Conservation (phyloP, 2,797 vertebrate species). For the Sebastes paucispinis region DNA sequence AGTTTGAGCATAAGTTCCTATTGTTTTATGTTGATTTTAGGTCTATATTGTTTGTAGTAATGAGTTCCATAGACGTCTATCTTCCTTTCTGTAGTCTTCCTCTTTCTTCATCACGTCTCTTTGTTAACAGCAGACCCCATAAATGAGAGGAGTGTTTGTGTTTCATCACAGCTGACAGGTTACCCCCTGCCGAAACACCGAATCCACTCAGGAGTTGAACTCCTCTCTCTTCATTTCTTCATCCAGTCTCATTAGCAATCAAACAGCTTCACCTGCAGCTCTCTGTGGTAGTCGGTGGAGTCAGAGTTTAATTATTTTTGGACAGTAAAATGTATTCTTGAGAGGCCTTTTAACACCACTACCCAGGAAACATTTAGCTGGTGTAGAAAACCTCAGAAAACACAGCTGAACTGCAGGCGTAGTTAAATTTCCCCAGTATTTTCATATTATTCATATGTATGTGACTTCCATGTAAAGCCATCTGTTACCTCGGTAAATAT, state of each 20-base stretch:
- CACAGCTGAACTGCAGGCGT: neutral
- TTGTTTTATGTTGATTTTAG: neutral
- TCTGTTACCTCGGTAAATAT: neutral
- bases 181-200: neutral
- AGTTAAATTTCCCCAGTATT: neutral
- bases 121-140: neutral
- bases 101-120: neutral
- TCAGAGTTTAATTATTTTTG: slow-evolving; percentile 38
- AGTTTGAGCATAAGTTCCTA: neutral
- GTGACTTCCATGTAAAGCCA: slow-evolving; percentile 6
- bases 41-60: neutral
- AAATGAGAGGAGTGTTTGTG: neutral
- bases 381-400: neutral
- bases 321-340: slow-evolving; percentile 19
- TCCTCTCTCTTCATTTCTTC: neutral
- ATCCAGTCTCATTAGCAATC: slow-evolving; percentile 34
- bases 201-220: neutral
- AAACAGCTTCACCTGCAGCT: slow-evolving; percentile 27
- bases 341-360: slow-evolving; percentile 7
- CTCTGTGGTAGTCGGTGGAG: neutral
- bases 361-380: neutral
- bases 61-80: neutral
- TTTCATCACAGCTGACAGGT: slow-evolving; percentile 42
- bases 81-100: neutral
- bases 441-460: neutral